Evolutionary conservation across 2,888 invertebrate genomes (phyloP), one percentile per base, ranked within the genome.

Genomic region (Caenorhabditis macrosperma): DNA sequence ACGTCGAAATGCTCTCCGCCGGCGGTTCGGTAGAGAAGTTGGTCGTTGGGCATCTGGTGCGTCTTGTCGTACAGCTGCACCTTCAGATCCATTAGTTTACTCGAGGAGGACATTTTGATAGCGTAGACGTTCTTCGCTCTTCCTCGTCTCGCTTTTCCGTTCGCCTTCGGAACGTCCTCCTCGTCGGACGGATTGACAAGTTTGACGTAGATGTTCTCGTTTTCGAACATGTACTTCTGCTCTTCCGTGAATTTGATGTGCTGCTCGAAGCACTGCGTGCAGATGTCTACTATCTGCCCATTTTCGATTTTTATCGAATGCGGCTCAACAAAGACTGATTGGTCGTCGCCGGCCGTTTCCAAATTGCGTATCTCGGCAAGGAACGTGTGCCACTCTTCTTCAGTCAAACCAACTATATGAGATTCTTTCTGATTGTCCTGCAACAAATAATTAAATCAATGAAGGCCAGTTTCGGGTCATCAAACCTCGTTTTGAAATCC

Each of bases 71-170:
- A 87, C 52, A 89, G 74, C 52, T 83, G 77, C 20, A 88, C 63
- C 66, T 89, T 89, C 68, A 89, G 76, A 55, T 86, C 85, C 35
- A 74, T 52, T 12, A 90, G 71, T 22, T 81, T 84, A 20, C 82
- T 78, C 15, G 72, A 72, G 15, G 87, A 87, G 15, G 79, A 78
- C 82, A 89, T 78, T 17, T 75, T 75, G 15, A 72, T 30, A 0
- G 63, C 20, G 33, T 72, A 63, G 22, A 77, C n/a, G 35, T 75
- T 76, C 46, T 80, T 80, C 28, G 60, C 52, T 0, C 71, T 35
- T 4, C 72, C 67, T 52, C 75, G 54, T 38, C 74, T 54, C 26
- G 72, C 54, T 52, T 74, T 82, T 24, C 68, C 66, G 20, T 60
- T 67, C 20, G 64, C 26, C 15, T 78, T 78, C 35, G 46, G 10